These are phyloP conservation scores for Drosophila testacea DNA, from an alignment of 2,888 invertebrate species.

Conservation along the genomic window DNA sequence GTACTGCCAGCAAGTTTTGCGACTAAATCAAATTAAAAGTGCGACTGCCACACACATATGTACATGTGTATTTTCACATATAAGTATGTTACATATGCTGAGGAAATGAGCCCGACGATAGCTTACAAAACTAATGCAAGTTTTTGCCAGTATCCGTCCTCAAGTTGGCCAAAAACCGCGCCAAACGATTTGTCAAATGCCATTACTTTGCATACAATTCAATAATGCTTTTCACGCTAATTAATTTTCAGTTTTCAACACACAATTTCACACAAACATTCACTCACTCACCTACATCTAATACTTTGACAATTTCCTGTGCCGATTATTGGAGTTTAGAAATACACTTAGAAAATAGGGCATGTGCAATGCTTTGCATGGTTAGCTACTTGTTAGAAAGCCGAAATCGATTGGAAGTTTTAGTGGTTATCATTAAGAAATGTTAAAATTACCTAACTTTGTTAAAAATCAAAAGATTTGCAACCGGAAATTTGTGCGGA, in stretches of 20 bases:
- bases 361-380: neutral
- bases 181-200: conserved; percentile 50
- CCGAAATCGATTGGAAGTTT: too few species aligned
- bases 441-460: too few species aligned
- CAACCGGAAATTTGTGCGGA: too few species aligned
- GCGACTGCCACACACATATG: conserved; percentile 41
- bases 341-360: conserved; percentile 23
- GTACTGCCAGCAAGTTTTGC: conserved; percentile 74
- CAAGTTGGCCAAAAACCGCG: conserved; percentile 21
- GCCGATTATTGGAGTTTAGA: conserved; percentile 28
- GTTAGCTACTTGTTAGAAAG: too few species aligned
- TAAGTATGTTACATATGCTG: neutral
- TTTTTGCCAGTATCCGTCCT: conserved; percentile 55
- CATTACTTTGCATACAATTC: conserved; percentile 56
- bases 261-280: conserved; percentile 14
- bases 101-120: conserved; percentile 68
- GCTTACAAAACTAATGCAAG: conserved; percentile 74
- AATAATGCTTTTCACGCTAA: conserved; percentile 83
- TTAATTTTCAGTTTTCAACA: conserved; percentile 77
- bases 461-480: too few species aligned
- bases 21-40: conserved; percentile 79
- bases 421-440: too few species aligned
- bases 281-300: conserved; percentile 26
- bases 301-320: conserved; percentile 70
- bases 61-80: neutral